Conservation (phyloP, 2,113 vertebrate genomes). For the Aldabrachelys gigantea region DNA sequence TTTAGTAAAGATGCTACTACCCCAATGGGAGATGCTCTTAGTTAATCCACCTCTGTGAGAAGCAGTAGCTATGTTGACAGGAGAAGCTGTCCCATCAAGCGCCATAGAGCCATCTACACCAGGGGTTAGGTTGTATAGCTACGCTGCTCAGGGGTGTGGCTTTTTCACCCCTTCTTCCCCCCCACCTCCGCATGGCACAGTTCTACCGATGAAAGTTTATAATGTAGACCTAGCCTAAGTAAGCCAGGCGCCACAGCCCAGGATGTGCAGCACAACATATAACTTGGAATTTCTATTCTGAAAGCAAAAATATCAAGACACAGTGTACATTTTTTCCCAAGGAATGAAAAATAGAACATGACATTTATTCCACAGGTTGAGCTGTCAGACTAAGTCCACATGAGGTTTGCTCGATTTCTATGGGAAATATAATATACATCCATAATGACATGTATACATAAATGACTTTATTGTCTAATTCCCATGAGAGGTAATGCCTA, state of each 20-base stretch:
- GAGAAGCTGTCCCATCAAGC: background rate
- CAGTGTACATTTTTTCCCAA: background rate
- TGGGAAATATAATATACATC: background rate
- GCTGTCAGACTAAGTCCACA: background rate
- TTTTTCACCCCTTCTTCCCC: too few species aligned
- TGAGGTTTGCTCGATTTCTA: background rate
- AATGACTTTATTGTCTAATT: background rate
- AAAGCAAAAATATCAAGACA: background rate
- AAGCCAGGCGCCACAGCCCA: background rate
- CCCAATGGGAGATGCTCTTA: too few species aligned
- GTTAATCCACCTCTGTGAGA: background rate
- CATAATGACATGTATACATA: background rate
- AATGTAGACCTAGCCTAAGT: too few species aligned
- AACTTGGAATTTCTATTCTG: background rate
- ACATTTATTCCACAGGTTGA: background rate
- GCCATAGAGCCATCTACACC: background rate
- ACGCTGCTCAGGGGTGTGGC: background rate
- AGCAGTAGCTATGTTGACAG: background rate
- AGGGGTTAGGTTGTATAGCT: background rate
- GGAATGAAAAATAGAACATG: background rate
- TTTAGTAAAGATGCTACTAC: background rate
- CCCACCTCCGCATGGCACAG: background rate
- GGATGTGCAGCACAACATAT: background rate
- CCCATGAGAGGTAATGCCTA: background rate
- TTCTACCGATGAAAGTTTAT: background rate